phyloP scores from a whole-genome alignment of 1,140 invertebrate species.

The Drosophila obscura region DNA sequence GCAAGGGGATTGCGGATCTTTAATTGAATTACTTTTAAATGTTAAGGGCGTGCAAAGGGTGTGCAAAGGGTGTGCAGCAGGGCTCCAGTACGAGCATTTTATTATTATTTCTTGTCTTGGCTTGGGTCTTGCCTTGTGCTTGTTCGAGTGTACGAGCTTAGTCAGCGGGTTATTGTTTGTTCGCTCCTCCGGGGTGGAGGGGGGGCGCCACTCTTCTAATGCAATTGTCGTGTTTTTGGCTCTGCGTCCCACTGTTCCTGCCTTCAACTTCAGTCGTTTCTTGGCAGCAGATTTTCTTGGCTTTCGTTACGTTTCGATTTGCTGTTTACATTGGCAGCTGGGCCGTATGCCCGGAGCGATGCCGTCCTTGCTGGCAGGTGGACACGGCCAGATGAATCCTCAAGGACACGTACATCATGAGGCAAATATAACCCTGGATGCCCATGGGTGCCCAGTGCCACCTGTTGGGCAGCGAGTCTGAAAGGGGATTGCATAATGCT shows the following conservation, averaged over 20 bases:
- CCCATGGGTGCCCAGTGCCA: no score
- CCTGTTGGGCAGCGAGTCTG: no score
- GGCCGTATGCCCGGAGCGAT: not conserved
- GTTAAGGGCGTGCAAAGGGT: no score
- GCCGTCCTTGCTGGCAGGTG: constrained; percentile 21
- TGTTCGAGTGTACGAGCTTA: constrained; percentile 8
- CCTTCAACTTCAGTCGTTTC: no score
- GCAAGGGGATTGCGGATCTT: not conserved
- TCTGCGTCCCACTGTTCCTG: not conserved
- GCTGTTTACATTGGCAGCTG: constrained; percentile 30
- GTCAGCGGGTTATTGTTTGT: constrained; percentile 23
- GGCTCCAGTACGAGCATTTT: not conserved
- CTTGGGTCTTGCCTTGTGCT: constrained; percentile 8
- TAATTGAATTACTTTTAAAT: constrained; percentile 27
- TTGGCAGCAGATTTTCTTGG: constrained; percentile 12
- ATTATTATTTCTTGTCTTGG: constrained; percentile 1
- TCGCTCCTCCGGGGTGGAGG: not conserved
- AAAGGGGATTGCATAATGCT: no score
- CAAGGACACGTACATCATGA: no score
- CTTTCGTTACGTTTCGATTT: constrained; percentile 1
- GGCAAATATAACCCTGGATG: no score
- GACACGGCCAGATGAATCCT: not conserved
- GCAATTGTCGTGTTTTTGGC: constrained; percentile 45
- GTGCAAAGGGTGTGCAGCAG: no score
- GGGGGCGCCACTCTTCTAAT: constrained; percentile 32